Evolutionary conservation across 2,888 invertebrate genomes (phyloP), one percentile per base, ranked within the genome.

Genomic region (Mimas tiliae): DNA sequence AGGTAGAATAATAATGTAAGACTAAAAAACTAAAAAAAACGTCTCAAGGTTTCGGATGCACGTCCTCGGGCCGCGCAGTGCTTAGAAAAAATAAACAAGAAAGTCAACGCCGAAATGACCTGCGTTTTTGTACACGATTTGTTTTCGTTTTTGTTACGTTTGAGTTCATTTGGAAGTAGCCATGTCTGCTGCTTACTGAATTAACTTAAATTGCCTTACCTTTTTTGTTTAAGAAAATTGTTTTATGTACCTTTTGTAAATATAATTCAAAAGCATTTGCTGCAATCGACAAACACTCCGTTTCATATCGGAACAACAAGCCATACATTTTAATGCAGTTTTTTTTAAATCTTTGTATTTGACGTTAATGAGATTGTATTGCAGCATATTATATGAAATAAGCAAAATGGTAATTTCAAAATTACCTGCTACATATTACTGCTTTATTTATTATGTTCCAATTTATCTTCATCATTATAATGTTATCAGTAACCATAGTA

Each of bases 121-220:
- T 90, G 91, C 88, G 90, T 93, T 93, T 93, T 93, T 93, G 90
- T 93, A 81, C 88, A 87, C 81, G 89, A 87, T 91, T 93, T 92
- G 91, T 93, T 93, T 90, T 91, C 86, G 87, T 93, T 93, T 93
- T 93, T 93, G 90, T 93, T 89, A 87, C 89, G 85, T 91, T 92
- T 89, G 91, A 91, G 91, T 92, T 93, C 93, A 93, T 93, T 93
- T 93, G 85, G 91, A 90, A 92, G 93, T 90, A 91, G 91, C 93
- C 87, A 88, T 86, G 91, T 88, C 90, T 86, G 87, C 85, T 91
- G 90, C 90, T 91, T 90, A 93, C 93, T 88, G 90, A 91, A 93
- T 93, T 91, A 91, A 90, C 90, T 91, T 86, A 89, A 91, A 92
- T 91, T 91, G 88, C 86, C 84, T 86, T 86, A 74, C 76, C 76